Conservation (phyloP, 2,797 vertebrate genomes). For the Catharus ustulatus region DNA sequence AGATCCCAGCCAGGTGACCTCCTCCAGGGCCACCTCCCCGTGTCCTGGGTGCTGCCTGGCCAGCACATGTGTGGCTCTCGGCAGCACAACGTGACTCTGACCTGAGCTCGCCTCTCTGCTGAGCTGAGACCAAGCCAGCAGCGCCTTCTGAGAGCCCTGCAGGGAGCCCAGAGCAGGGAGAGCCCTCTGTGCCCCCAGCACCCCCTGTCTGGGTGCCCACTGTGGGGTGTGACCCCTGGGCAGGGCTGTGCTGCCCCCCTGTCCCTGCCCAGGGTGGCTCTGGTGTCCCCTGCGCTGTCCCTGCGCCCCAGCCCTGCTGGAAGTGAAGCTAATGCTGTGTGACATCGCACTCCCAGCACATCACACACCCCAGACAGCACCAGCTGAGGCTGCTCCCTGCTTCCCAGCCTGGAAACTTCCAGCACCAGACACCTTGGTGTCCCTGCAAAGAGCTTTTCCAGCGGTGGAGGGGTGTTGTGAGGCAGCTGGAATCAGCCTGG, state of each 20-base stretch:
- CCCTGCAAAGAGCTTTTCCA: neutral
- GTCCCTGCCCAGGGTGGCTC: neutral
- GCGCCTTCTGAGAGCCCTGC: neutral
- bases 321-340: slow-evolving; percentile 36
- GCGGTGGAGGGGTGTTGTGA: neutral
- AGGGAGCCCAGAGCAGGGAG: neutral
- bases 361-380: neutral
- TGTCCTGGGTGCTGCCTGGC: fast-evolving
- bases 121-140: neutral
- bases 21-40: neutral
- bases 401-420: slow-evolving; percentile 25
- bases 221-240: neutral
- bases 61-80: neutral
- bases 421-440: slow-evolving; percentile 19
- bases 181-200: neutral
- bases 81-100: neutral
- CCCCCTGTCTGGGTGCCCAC: neutral
- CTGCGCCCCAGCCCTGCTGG: neutral
- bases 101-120: neutral
- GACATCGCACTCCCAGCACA: slow-evolving; percentile 42
- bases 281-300: neutral
- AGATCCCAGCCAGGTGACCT: neutral
- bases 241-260: neutral
- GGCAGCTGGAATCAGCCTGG: neutral
- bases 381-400: slow-evolving; percentile 50